A percentile compares a stretch with the other conserved stretches of the same genome.
Evolutionary conservation across 2,797 vertebrate genomes (phyloP).

Genomic region (Phoxinus dragarum): DNA sequence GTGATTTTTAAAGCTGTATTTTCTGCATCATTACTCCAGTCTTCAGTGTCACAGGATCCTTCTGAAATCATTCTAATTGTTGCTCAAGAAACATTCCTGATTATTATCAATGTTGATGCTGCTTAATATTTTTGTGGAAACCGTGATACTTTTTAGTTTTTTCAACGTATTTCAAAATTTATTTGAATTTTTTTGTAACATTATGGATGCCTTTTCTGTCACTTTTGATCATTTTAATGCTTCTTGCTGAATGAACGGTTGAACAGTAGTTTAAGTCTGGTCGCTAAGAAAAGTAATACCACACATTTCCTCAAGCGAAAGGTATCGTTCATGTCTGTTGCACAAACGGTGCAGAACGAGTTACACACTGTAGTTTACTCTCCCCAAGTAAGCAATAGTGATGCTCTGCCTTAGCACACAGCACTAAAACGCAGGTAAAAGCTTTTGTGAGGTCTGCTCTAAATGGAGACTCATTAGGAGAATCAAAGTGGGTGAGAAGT

Average conservation of each 20-base stretch:
- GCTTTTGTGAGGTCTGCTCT: constrained; percentile 22
- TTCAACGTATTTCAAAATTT: not conserved
- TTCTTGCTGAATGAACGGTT: too few relatives aligned
- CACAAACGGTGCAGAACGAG: not conserved
- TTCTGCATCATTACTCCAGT: too few relatives aligned
- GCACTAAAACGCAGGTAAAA: constrained; percentile 6
- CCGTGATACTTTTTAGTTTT: not conserved
- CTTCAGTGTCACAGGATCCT: not conserved
- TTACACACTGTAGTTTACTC: not conserved
- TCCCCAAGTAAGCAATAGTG: constrained; percentile 6
- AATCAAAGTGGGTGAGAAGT: constrained; percentile 26
- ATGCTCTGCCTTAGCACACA: not conserved
- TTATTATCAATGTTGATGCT: not conserved
- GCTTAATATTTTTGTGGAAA: not conserved
- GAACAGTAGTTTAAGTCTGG: too few relatives aligned
- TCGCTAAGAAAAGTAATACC: not conserved
- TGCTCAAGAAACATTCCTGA: not conserved
- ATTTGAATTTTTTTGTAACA: too few relatives aligned
- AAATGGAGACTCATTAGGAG: constrained; percentile 10
- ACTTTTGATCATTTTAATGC: too few relatives aligned
- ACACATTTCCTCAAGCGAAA: not conserved
- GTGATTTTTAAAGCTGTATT: not conserved
- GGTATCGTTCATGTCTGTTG: not conserved
- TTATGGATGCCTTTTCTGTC: too few relatives aligned
- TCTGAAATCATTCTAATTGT: not conserved